Base-by-base conservation (phyloP, 2,888 invertebrate species). In the Chymomyza caudatula region DNA sequence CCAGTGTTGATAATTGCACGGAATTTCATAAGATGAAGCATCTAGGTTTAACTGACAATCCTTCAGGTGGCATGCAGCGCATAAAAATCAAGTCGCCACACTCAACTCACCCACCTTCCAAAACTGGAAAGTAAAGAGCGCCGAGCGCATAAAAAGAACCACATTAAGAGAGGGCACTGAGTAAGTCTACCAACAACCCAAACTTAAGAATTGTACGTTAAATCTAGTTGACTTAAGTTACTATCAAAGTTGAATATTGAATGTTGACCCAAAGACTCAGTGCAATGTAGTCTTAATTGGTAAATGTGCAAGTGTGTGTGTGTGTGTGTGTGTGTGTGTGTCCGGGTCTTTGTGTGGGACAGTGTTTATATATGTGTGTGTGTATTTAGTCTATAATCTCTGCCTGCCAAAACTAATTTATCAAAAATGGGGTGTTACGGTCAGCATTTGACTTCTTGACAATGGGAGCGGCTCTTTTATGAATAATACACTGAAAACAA, bases 311-410 rank as follows among this genome's bases (percentile, higher is more conserved):
- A 3, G 29, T 25, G 0, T 23, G 13, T 17, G 37, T 13, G 19
- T 22, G 8, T 8, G 59, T 44, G 47, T 72, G 54, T 52, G 66
- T 49, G 58, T 61, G 59, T 54, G 42, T 64, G 58, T 15, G 13
- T 42, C 1, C 20, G 47, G 29, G 25, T 55, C 25, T 37, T 15
- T 51, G 59, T 43, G 22, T 55, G 49, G n/a, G n/a, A n/a, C n/a
- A n/a, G n/a, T n/a, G n/a, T n/a, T n/a, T n/a, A n/a, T n/a, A n/a
- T 29, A 42, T 55, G 23, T 37, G 19, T 69, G 15, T 29, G 15
- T 60, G 56, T 51, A 25, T 53, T 62, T 62, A 57, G 61, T 44
- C 43, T 58, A 37, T 37, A 37, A 37, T 37, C 29, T 37, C 29
- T 37, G 29, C 29, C 29, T 11, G 29, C 29, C 11, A 37, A 37